These are phyloP conservation scores for Danaus plexippus DNA, from an alignment of 1,140 invertebrate species.

Conservation along the genomic window DNA sequence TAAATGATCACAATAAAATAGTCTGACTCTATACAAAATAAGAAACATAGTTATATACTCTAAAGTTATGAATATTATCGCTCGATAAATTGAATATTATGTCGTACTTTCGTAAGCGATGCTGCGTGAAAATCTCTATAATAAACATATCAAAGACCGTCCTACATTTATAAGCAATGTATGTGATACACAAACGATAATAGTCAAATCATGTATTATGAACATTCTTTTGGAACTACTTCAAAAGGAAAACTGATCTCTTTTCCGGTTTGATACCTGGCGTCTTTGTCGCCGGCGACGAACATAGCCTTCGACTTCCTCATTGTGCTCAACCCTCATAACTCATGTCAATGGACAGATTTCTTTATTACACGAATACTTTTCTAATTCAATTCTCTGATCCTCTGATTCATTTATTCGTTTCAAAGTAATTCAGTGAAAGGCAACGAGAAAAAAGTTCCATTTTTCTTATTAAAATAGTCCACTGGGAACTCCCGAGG, in stretches of 20 bases:
- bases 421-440: conserved; percentile 58
- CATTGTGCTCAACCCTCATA: conserved; percentile 52
- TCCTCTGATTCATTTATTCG: conserved; percentile 64
- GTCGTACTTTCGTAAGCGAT: no score
- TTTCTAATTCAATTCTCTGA: conserved; percentile 67
- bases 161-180: no score
- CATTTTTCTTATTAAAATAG: conserved; percentile 68
- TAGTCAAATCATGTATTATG: conserved; percentile 1
- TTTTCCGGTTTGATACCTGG: conserved; percentile 58
- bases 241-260: conserved; percentile 64
- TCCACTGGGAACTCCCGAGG: conserved; percentile 47
- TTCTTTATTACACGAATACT: conserved; percentile 64
- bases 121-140: no score
- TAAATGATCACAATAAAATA: no score
- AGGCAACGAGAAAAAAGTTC: conserved; percentile 43
- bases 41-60: no score
- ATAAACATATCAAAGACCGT: no score
- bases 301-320: conserved; percentile 38
- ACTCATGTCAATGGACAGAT: conserved; percentile 60
- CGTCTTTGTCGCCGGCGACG: conserved; percentile 46
- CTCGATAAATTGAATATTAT: no score
- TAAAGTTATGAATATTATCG: no score
- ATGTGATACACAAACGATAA: conserved; percentile 1
- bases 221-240: conserved; percentile 50
- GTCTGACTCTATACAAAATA: no score